Evolutionary conservation across 1,140 invertebrate species (phyloP).

Genomic region (Eulimnadia texana): DNA sequence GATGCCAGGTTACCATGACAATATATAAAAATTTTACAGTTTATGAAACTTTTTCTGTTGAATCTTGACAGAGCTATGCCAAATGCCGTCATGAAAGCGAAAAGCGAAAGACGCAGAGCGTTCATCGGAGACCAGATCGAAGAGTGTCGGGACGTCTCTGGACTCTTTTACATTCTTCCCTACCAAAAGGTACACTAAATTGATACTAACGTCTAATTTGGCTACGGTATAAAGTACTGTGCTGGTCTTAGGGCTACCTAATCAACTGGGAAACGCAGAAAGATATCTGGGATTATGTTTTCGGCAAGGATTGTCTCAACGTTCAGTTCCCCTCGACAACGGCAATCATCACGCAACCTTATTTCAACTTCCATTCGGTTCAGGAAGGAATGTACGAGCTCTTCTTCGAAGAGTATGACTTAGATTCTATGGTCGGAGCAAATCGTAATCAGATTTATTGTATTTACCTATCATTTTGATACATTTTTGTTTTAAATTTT

Average conservation of each 20-base stretch:
- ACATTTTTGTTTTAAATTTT: conserved; percentile 25
- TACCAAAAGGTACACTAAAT: conserved; percentile 61
- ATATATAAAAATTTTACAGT: neutral
- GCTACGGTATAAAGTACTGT: no score
- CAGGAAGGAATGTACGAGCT: conserved; percentile 90
- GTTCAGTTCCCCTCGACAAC: conserved; percentile 60
- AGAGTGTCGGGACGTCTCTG: conserved; percentile 89
- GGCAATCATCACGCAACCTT: conserved; percentile 83
- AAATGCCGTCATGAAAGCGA: conserved; percentile 96
- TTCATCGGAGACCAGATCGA: conserved; percentile 90
- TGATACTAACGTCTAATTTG: no score
- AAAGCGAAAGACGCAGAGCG: conserved; percentile 78
- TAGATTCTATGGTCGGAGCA: conserved; percentile 63
- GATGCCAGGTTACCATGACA: neutral
- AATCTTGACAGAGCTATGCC: conserved; percentile 52
- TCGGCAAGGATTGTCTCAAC: conserved; percentile 73
- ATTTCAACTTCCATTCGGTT: conserved; percentile 82
- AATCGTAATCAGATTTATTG: conserved; percentile 41
- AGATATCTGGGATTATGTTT: conserved; percentile 90
- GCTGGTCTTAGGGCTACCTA: conserved; percentile 61
- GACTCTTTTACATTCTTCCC: conserved; percentile 82
- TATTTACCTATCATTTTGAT: neutral
- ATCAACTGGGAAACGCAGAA: conserved; percentile 93
- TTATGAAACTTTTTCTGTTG: neutral
- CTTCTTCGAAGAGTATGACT: conserved; percentile 95